Evolutionary conservation across 2,888 invertebrate species (phyloP), one percentile per base, ranked within the genome.

Genomic region (Blastobasis lacticolella): DNA sequence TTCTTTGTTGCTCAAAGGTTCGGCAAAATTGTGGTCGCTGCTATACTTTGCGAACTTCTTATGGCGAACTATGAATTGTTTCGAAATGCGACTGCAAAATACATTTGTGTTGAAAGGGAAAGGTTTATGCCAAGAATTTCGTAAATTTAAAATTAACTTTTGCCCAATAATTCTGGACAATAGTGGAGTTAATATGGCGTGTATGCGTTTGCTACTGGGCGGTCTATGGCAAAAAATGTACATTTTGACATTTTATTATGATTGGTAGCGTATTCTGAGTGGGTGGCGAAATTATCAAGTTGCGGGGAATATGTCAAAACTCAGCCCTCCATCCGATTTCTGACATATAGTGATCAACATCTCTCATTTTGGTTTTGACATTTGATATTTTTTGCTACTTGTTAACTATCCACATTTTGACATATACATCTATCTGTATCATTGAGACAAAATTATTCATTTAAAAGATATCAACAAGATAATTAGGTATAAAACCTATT

Each of bases 161-260:
- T 75, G 78, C 67, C 70, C 75, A 79, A 78, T 81, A 75, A 76
- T 57, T 75, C 75, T 73, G 64, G 61, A 79, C 78, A 80, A 78
- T 66, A 57, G 66, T 45, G 38, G 54, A 60, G 67, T 67, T 69
- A 77, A 77, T 73, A 71, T 62, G 62, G 60, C 74, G 65, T 72
- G 57, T 51, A 52, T 60, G 57, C 55, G 59, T 49, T 61, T 42
- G 80, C 83, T 83, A 81, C 82, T 74, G 81, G 84, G 84, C 81
- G 84, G 84, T 78, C 84, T 57, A 7, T 10, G 9, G 49, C 46
- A 60, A 63, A 67, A 62, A 61, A 60, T 49, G 10, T 10, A 55
- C 66, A 65, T 69, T 63, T 58, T 62, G 61, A 47, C 45, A 44
- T 51, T 49, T 68, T 67, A 57, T 73, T 67, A 73, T 59, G 44